Percentiles rank a stretch among this genome's conserved stretches.
Evolutionary conservation across 2,113 vertebrate species (phyloP).

Genomic region (Zapornia atra): DNA sequence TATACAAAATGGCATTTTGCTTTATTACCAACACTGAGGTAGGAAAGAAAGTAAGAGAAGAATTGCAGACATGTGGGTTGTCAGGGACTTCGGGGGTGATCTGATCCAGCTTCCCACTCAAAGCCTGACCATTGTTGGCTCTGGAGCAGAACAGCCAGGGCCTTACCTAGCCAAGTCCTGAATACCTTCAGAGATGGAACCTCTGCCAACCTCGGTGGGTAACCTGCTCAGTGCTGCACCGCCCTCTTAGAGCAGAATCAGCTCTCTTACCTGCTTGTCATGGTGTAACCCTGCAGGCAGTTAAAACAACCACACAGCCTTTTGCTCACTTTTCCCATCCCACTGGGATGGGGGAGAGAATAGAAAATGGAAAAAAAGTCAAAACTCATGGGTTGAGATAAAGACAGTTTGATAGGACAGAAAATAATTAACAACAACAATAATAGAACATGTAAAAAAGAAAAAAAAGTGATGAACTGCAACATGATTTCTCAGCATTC

Average conservation of each 20-base stretch:
- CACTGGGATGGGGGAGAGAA: too few relatives aligned
- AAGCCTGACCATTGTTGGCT: accelerated
- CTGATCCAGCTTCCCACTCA: accelerated
- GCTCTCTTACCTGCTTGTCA: background rate
- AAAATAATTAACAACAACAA: too few relatives aligned
- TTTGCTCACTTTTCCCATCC: too few relatives aligned
- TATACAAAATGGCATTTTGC: background rate
- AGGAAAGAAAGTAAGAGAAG: background rate
- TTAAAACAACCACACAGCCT: too few relatives aligned
- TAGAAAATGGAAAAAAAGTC: too few relatives aligned
- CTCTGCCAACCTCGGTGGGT: background rate
- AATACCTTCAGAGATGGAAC: background rate
- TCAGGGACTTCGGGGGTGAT: background rate
- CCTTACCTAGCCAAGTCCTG: background rate
- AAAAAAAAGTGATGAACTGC: too few relatives aligned
- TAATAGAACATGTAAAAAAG: too few relatives aligned
- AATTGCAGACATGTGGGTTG: background rate
- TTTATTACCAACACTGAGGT: background rate
- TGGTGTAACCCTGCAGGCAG: too few relatives aligned
- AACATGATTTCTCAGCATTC: too few relatives aligned
- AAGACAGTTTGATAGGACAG: too few relatives aligned
- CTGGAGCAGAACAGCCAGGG: background rate
- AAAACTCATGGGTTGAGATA: too few relatives aligned
- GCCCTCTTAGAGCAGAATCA: background rate
- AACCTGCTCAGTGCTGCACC: background rate